Percentiles rank a stretch among this genome's conserved stretches.
Evolutionary conservation across 1,140 invertebrate genomes (phyloP).

Genomic region (Aphidius ervi): DNA sequence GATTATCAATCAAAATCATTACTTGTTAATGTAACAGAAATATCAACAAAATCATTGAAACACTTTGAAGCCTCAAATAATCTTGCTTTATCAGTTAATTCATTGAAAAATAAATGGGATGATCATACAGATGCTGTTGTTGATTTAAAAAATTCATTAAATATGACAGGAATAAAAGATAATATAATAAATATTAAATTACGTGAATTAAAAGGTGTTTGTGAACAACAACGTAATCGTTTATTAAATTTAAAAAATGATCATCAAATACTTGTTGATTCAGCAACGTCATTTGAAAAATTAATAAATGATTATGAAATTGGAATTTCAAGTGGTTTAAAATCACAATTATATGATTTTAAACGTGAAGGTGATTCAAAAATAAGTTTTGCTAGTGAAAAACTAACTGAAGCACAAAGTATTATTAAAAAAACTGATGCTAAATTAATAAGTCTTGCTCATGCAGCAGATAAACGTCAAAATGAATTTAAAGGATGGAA

Average conservation of each 20-base stretch:
- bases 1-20: slow-evolving; percentile 41
- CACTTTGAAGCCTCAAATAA: slow-evolving; percentile 47
- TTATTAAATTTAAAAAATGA: slow-evolving; percentile 28
- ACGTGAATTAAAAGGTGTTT: slow-evolving; percentile 43
- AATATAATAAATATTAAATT: slow-evolving; percentile 55
- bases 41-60: slow-evolving; percentile 47
- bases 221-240: slow-evolving; percentile 36
- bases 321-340: slow-evolving; percentile 43
- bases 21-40: slow-evolving; percentile 46
- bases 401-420: slow-evolving; percentile 57
- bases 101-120: slow-evolving; percentile 40
- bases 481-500: slow-evolving; percentile 61
- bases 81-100: slow-evolving; percentile 34
- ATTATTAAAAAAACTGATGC: slow-evolving; percentile 55
- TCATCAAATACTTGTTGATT: slow-evolving; percentile 31
- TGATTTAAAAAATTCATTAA: slow-evolving; percentile 51
- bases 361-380: slow-evolving; percentile 59
- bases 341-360: slow-evolving; percentile 53
- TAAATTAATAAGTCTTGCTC: slow-evolving; percentile 54
- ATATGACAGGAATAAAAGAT: slow-evolving; percentile 53
- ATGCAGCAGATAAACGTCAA: slow-evolving; percentile 55
- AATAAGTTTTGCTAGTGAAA: slow-evolving; percentile 48
- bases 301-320: slow-evolving; percentile 46
- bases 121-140: slow-evolving; percentile 50
- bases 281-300: slow-evolving; percentile 47